Base-by-base conservation (phyloP, 2,113 vertebrate species). In the Alouatta palliata region DNA sequence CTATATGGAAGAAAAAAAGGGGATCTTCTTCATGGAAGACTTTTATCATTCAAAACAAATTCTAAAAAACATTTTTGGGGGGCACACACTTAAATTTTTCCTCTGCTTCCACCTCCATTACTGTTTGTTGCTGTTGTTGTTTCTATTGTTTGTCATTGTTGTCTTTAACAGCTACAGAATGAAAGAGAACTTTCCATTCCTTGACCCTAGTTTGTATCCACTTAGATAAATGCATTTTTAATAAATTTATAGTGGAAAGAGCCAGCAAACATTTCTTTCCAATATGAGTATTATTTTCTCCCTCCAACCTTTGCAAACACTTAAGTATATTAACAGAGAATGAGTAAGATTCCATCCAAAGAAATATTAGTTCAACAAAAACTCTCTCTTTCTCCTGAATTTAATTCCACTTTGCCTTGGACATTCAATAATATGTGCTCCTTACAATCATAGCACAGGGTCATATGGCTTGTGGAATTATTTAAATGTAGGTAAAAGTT, bases 291-390 rank as follows among this genome's bases (percentile, higher is more conserved):
- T 85, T 32, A 7, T 71, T 71, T 64, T 30, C 6, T 87, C 8
- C 37, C 37, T 64, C 6, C 35, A 94, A 75, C 5, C 23, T 87
- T 95, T 70, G 35, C 8, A 92, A 92, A 90, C 7, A 17, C 85
- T 94, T 96, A 95, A 92, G 7, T 66, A 73, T 94, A 94, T 97
- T 95, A 97, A 88, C 25, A 82, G n/a, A 25, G 32, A 77, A 35
- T 88, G 52, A 21, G 40, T 71, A 54, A 94, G 43, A 92, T 10
- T 70, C 37, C 80, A 47, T 81, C 8, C 64, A 96, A 94, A 88
- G 25, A 94, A 40, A 93, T 1, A 66, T 6, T 35, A n/a, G 20
- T 73, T 89, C 16, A 73, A 40, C 16, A 35, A 47, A 79, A 92
- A 87, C 19, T 3, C 6, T 75, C 20, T 89, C 43, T 76, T 71